Conservation (phyloP, 2,888 invertebrate genomes). For the Sesamia inferens region DNA sequence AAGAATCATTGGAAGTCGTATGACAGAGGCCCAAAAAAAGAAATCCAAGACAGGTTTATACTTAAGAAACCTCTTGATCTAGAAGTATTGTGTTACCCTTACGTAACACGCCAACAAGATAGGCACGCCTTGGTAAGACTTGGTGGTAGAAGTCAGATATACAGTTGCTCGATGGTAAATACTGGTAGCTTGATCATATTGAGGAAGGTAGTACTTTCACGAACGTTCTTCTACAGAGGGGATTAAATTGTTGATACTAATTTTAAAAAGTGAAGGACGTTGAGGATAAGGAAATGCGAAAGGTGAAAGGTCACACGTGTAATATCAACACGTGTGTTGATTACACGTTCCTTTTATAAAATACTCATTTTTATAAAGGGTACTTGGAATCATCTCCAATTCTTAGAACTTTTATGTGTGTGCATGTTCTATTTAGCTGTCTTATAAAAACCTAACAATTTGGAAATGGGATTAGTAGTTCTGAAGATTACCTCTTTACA, state of each 20-base stretch:
- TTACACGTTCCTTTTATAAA: no score
- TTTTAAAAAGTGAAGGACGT: background rate
- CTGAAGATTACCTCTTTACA: no score
- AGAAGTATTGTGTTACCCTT: background rate
- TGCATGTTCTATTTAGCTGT: background rate
- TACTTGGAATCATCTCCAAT: background rate
- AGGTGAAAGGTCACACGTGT: slow-evolving; percentile 1
- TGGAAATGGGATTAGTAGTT: background rate
- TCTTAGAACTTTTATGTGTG: background rate
- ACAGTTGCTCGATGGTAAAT: background rate
- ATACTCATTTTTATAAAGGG: background rate
- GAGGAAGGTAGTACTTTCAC: background rate
- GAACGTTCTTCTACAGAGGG: no score
- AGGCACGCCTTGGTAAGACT: background rate
- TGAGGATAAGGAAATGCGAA: background rate
- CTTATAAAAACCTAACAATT: background rate
- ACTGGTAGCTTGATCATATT: background rate
- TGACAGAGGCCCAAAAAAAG: background rate
- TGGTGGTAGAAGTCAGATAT: background rate
- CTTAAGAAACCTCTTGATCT: background rate
- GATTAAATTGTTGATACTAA: background rate
- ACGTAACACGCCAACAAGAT: no score
- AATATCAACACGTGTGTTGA: no score
- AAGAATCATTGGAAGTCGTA: no score
- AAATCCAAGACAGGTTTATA: background rate